Percentiles rank a stretch among this genome's conserved stretches.
phyloP scores from a whole-genome alignment of 2,797 vertebrate species.

The Catostomus latipinnis region DNA sequence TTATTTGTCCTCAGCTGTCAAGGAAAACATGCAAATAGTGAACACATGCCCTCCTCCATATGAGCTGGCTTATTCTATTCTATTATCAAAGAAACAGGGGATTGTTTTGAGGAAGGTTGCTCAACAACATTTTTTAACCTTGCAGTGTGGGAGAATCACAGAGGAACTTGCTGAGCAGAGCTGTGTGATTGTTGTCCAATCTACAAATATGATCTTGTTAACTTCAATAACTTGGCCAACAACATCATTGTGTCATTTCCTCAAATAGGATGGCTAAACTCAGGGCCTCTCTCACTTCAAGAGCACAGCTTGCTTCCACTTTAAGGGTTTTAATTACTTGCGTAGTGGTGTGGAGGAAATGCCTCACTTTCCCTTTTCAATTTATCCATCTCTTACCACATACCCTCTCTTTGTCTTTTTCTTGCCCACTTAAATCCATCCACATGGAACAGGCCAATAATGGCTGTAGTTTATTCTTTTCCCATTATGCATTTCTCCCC shows the following conservation, averaged over 20 bases:
- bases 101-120: not conserved
- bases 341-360: constrained; percentile 43
- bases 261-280: not conserved
- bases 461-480: constrained; percentile 57
- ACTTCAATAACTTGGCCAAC: not conserved
- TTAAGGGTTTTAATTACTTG: constrained; percentile 28
- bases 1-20: constrained; percentile 9
- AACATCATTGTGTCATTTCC: not conserved
- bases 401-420: not conserved
- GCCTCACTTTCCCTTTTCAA: constrained; percentile 14
- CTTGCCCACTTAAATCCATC: constrained; percentile 48
- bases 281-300: not conserved
- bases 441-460: constrained; percentile 51
- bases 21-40: constrained; percentile 38
- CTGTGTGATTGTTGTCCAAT: not conserved
- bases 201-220: not conserved
- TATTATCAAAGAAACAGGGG: too few species aligned
- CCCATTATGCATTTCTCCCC: constrained; percentile 63
- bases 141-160: not conserved
- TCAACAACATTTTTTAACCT: not conserved
- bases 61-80: not conserved
- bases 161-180: not conserved
- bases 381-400: constrained; percentile 28
- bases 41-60: not conserved
- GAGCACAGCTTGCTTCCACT: constrained; percentile 28